These are phyloP conservation scores for Dasysyrphus albostriatus DNA, from an alignment of 2,888 invertebrate species.

Conservation along the genomic window DNA sequence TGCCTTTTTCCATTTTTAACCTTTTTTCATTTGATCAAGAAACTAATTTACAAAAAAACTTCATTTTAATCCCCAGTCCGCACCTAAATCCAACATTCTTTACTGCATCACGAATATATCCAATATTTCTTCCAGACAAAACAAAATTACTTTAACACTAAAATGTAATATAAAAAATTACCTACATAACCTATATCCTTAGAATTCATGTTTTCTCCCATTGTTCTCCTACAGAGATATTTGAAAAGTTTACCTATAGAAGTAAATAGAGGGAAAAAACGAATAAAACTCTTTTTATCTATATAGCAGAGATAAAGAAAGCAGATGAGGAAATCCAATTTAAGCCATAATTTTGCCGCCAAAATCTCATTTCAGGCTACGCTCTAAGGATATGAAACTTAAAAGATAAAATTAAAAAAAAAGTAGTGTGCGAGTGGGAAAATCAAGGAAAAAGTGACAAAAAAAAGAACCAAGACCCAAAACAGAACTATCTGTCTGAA, in stretches of 20 bases:
- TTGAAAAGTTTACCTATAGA: not conserved
- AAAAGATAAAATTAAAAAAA: conserved; percentile 7
- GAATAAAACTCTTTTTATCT: not conserved
- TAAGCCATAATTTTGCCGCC: conserved; percentile 66
- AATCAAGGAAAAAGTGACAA: not conserved
- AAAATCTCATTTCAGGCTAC: conserved; percentile 52
- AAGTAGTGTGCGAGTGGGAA: not conserved
- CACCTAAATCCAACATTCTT: not conserved
- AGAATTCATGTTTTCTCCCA: not conserved
- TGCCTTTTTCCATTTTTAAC: too few species aligned
- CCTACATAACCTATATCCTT: too few species aligned
- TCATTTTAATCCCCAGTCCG: not conserved
- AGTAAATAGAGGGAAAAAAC: not conserved
- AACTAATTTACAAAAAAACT: too few species aligned
- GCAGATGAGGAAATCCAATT: conserved; percentile 70
- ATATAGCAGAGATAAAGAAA: not conserved
- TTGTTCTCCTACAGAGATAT: not conserved
- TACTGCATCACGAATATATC: conserved; percentile 2
- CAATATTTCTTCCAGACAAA: not conserved
- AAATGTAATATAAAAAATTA: not conserved
- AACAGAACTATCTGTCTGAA: conserved; percentile 38
- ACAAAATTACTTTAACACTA: not conserved
- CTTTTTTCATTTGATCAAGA: too few species aligned
- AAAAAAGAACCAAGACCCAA: conserved; percentile 3
- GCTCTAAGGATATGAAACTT: conserved; percentile 37